Conservation (phyloP, 2,797 vertebrate genomes). For the Serranus cabrilla region DNA sequence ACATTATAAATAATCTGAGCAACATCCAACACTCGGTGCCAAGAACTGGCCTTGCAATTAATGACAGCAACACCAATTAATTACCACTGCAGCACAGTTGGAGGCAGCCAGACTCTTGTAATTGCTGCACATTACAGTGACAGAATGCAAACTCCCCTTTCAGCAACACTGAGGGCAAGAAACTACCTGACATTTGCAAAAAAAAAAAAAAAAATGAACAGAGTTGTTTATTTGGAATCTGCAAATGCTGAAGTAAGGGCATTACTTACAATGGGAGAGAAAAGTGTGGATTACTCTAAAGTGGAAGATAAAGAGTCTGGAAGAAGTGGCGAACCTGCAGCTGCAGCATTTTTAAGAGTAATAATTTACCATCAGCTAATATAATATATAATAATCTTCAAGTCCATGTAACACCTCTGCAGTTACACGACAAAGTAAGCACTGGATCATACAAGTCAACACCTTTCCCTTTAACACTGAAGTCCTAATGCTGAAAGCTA, state of each 20-base stretch:
- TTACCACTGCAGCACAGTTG: background rate
- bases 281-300: background rate
- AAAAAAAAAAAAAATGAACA: background rate
- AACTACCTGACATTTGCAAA: constrained; percentile 2
- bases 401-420: background rate
- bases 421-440: constrained; percentile 17
- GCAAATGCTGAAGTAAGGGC: constrained; percentile 3
- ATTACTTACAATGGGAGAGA: background rate
- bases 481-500: constrained; percentile 18
- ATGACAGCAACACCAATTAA: too few species aligned
- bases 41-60: background rate
- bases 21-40: background rate
- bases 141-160: background rate
- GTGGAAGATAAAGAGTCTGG: background rate
- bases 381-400: background rate
- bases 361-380: background rate
- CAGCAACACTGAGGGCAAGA: background rate
- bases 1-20: background rate
- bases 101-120: background rate
- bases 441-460: constrained; percentile 5
- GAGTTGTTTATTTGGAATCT: background rate
- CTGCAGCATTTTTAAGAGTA: background rate
- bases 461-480: background rate
- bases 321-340: background rate
- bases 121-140: background rate